Evolutionary conservation across 2,888 invertebrate genomes (phyloP).

Genomic region (Orgyia antiqua): DNA sequence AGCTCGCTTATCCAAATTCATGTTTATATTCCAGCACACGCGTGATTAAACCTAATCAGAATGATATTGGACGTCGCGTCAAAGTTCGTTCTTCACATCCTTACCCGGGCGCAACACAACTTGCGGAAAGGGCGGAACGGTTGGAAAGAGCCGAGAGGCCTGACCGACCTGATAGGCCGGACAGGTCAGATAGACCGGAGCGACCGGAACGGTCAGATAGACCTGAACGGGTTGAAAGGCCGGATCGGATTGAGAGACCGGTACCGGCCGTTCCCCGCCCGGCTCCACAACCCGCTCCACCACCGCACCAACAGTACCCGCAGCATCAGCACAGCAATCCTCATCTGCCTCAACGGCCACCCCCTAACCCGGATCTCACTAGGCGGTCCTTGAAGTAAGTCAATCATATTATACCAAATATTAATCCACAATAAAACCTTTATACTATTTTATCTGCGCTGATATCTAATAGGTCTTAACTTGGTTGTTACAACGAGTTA

Average conservation of each 20-base stretch:
- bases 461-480: no score
- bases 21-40: constrained; percentile 83
- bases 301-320: constrained; percentile 30
- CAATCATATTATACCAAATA: background rate
- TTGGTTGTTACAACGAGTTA: no score
- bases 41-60: constrained; percentile 94
- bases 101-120: constrained; percentile 49
- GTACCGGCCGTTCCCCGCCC: constrained; percentile 28
- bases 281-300: constrained; percentile 30
- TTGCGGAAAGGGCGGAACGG: constrained; percentile 46
- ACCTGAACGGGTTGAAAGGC: constrained; percentile 38
- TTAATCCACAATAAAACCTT: background rate
- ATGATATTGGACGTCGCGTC: constrained; percentile 92
- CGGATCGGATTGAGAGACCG: constrained; percentile 23
- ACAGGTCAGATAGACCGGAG: constrained; percentile 44
- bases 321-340: constrained; percentile 47
- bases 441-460: no score
- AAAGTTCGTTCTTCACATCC: constrained; percentile 81
- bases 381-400: constrained; percentile 85
- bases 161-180: constrained; percentile 43
- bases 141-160: constrained; percentile 41
- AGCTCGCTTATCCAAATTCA: no score
- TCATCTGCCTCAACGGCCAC: constrained; percentile 66
- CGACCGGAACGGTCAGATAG: constrained; percentile 36
- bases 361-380: constrained; percentile 82